Evolutionary conservation across 1,140 invertebrate genomes (phyloP), one percentile per base, ranked within the genome.

Genomic region (Drosophila nigrodunni): DNA sequence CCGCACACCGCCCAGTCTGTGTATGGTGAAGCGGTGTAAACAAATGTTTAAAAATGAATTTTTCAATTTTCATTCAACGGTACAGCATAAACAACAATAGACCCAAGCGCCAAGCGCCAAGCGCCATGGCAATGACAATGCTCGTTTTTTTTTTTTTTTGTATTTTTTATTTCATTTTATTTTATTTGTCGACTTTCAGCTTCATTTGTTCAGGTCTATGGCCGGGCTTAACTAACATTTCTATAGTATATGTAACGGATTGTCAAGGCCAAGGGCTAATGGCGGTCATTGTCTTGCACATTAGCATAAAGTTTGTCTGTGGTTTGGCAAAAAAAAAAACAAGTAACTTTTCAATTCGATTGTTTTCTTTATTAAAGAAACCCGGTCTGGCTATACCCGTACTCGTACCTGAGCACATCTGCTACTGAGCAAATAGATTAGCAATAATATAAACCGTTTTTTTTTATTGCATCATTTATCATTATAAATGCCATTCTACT

Each of bases 21-120:
- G 25, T 5, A 30, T 2, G 18, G 18, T 21, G 18, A 5, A 30
- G 54, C 61, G 82, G 44, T 73, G 82, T 87, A 87, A 86, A 77
- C 79, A 87, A 86, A 77, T 87, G 82, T 71, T 86, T 87, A 87
- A 79, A 87, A 86, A 82, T 79, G 82, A 86, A 86, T 87, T 86
- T 86, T 79, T 87, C 83, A 82, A 86, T 86, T 72, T 72, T 62
- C 83, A 82, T 79, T 82, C 73, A 79, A 73, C 82, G 76, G 55
- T 68, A 68, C 71, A 71, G 74, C 46, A 80, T 65, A 64, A 85
- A 71, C 77, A 74, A 65, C 73, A 77, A 72, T 65, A 66, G 61
- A 30, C 76, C 54, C 46, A 37, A 52, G 47, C 41, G 58, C 62
- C 25, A 55, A 21, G 18, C 18, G 18, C 54, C 46, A 37, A 52